A percentile compares a stretch with the other conserved stretches of the same genome.
These are phyloP conservation scores for Heliconius nattereri DNA, from an alignment of 1,140 invertebrate genomes.

Conservation along the genomic window DNA sequence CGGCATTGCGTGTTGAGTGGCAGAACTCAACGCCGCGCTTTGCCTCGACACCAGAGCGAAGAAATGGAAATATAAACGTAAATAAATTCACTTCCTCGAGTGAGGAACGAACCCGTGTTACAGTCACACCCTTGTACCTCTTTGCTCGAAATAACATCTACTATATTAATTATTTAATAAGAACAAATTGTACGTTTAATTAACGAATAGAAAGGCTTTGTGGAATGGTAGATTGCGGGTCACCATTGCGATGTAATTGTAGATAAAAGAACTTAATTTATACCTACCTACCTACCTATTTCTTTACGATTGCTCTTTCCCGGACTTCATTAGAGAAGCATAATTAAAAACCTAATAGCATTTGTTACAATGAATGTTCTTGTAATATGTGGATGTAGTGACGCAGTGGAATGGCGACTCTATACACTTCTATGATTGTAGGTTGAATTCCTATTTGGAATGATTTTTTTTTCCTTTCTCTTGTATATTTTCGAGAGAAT, in stretches of 20 bases:
- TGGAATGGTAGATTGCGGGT: slow-evolving; percentile 37
- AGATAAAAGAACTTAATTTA: slow-evolving; percentile 44
- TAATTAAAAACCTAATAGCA: slow-evolving; percentile 19
- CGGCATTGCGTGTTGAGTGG: no score
- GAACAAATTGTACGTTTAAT: slow-evolving; percentile 28
- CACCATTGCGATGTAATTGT: slow-evolving; percentile 40
- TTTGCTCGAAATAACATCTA: background rate
- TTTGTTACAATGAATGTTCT: background rate
- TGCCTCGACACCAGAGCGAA: no score
- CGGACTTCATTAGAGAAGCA: slow-evolving; percentile 13
- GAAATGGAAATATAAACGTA: no score
- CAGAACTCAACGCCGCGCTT: no score
- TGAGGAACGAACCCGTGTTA: no score
- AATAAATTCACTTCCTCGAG: no score
- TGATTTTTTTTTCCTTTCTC: no score
- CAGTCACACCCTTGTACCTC: no score
- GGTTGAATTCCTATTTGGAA: no score
- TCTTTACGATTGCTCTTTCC: slow-evolving; percentile 12
- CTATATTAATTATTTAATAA: slow-evolving; percentile 19
- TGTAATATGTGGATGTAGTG: background rate
- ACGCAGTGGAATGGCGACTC: no score
- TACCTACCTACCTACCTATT: slow-evolving; percentile 19
- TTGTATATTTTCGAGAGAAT: no score
- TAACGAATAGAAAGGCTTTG: slow-evolving; percentile 35
- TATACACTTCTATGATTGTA: no score